Base-by-base conservation (phyloP, 1,140 invertebrate genomes). In the Rhopalosiphum padi region DNA sequence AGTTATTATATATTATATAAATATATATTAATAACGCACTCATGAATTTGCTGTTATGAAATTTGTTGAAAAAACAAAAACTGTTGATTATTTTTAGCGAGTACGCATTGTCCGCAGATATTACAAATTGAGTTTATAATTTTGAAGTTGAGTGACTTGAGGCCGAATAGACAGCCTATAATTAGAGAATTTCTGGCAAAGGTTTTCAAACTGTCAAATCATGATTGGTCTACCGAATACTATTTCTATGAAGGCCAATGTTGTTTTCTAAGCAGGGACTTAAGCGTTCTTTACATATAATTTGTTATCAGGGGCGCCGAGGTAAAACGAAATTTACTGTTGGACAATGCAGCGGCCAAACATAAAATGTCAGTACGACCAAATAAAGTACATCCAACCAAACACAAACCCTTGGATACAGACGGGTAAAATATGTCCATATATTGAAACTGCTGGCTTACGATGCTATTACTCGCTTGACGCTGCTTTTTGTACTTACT, bases 311-410 rank as follows among this genome's bases (percentile, higher is more conserved):
- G 68, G 93, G 93, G 60, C 48, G 22, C 46, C 90, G 95, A 95
- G 18, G 95, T 96, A n/a, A 94, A 95, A 92, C 95, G 95, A 51
- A 96, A 95, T 21, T 95, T 96, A 93, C 96, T 97, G 41, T 96
- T 98, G 95, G 97, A 98, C 95, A 97, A 96, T 94, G 96, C 96
- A 6, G 97, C 97, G 0, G 97, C 97, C 2, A 96, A 96, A 94
- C 97, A 98, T 95, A 98, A 97, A 95, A 95, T 97, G 82, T 96
- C 97, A 0, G 96, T 98, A 4, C 96, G 97, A 95, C 97, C 97
- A 11, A 94, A 94, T 53, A 96, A 96, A 95, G 96, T 88, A 89
- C 94, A 94, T 85, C 60, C 87, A 53, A 53, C 35, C 86, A 93
- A 77, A 68, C 87, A 89, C 51, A 93, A 88, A n/a, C 41, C 55